These are phyloP conservation scores for Hyposoter dolosus DNA, from an alignment of 2,888 invertebrate species.

Conservation along the genomic window DNA sequence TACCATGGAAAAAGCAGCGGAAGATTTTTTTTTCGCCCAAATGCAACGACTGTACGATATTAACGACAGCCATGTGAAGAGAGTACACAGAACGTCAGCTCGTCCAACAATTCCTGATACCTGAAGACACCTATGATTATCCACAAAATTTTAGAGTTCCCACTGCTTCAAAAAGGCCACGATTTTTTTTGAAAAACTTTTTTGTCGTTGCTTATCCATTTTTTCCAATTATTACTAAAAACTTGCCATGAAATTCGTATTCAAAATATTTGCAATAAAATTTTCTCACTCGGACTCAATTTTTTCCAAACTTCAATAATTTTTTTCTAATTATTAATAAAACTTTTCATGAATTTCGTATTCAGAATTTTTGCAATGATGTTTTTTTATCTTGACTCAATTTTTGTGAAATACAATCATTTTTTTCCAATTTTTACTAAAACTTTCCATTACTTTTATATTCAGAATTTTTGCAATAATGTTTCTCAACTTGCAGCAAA, in stretches of 20 bases:
- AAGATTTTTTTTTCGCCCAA: slow-evolving; percentile 64
- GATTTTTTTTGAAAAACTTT: background rate
- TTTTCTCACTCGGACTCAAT: background rate
- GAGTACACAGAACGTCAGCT: slow-evolving; percentile 94
- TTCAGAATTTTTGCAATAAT: background rate
- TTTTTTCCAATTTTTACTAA: background rate
- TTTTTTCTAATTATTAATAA: background rate
- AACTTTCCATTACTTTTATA: background rate
- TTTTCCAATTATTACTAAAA: background rate
- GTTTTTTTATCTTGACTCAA: background rate
- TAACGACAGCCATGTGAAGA: slow-evolving; percentile 91
- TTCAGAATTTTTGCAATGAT: background rate
- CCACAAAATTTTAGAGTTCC: slow-evolving; percentile 32
- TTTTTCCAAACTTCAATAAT: background rate
- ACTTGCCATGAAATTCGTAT: background rate
- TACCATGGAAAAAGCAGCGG: slow-evolving; percentile 65
- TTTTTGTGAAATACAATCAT: background rate
- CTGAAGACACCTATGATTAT: slow-evolving; percentile 81
- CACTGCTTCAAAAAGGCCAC: background rate
- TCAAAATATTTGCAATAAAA: background rate
- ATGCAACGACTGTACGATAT: slow-evolving; percentile 87
- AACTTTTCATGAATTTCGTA: background rate
- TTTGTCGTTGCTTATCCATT: background rate
- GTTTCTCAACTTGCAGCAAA: background rate
- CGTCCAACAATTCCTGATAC: slow-evolving; percentile 96